Conservation (phyloP, 2,888 invertebrate genomes). For the Scaeva pyrastri region DNA sequence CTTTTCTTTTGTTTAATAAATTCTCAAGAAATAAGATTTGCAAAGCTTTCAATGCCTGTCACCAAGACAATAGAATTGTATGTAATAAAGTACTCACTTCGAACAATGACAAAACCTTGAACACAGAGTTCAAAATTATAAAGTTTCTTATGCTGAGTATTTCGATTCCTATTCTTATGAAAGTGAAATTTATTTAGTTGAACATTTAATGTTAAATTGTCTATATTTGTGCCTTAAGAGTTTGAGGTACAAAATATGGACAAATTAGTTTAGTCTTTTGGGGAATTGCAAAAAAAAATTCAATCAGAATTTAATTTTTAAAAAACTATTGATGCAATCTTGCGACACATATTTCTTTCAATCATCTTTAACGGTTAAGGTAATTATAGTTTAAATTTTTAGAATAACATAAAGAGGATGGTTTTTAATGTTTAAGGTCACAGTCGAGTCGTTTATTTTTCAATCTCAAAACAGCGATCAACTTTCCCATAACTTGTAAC, state of each 20-base stretch:
- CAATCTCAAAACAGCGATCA: neutral
- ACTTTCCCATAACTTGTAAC: neutral
- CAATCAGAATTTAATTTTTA: too few species aligned
- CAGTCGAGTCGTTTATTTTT: too few species aligned
- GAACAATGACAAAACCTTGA: neutral
- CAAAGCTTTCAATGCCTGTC: neutral
- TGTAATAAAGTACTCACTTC: too few species aligned
- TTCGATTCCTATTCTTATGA: neutral
- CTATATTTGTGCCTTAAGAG: neutral
- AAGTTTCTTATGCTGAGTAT: neutral
- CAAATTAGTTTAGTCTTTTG: too few species aligned
- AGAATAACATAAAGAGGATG: too few species aligned
- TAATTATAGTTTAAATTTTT: too few species aligned
- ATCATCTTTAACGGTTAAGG: too few species aligned
- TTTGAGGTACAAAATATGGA: neutral
- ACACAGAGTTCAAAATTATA: neutral
- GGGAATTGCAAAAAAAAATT: too few species aligned
- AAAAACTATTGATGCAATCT: too few species aligned
- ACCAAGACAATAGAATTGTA: slow-evolving; percentile 7
- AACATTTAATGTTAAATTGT: neutral
- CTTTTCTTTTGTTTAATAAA: neutral
- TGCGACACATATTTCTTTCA: too few species aligned
- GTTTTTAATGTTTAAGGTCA: too few species aligned
- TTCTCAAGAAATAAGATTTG: neutral
- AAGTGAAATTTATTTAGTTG: neutral